Conservation (phyloP, 2,888 invertebrate genomes). For the Ceriagrion tenellum region DNA sequence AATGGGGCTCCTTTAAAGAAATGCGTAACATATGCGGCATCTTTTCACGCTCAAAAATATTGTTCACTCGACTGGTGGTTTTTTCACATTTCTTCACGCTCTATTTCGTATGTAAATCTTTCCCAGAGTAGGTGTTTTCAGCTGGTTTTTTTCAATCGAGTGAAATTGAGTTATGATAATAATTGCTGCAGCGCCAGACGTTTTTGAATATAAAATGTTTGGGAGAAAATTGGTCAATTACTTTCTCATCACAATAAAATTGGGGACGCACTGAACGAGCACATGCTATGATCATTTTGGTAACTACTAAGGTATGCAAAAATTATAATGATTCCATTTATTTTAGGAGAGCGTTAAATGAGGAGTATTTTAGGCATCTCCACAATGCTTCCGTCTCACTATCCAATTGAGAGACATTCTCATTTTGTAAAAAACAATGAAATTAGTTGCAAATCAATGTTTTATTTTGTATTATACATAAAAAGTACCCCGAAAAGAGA, state of each 20-base stretch:
- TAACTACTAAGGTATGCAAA: too few species aligned
- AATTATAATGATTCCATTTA: too few species aligned
- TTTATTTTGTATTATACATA: too few species aligned
- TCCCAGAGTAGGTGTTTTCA: background rate
- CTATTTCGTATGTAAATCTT: slow-evolving; percentile 6
- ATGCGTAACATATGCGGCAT: slow-evolving; percentile 28
- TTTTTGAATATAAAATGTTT: background rate
- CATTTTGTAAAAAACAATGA: too few species aligned
- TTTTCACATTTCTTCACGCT: background rate
- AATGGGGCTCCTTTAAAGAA: background rate
- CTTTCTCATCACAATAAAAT: background rate
- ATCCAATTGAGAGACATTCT: too few species aligned
- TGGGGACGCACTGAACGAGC: background rate
- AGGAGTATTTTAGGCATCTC: too few species aligned
- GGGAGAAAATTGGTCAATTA: background rate
- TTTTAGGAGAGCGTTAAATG: too few species aligned
- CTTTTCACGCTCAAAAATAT: slow-evolving; percentile 21
- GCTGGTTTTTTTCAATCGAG: background rate
- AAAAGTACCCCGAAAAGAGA: too few species aligned
- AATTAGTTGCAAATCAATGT: too few species aligned
- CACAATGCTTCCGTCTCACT: too few species aligned
- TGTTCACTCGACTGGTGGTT: background rate
- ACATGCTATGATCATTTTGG: background rate
- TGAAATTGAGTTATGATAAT: slow-evolving; percentile 1
- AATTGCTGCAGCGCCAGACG: background rate